phyloP scores from a whole-genome alignment of 2,888 invertebrate genomes.

The Sphaerophoria taeniata region DNA sequence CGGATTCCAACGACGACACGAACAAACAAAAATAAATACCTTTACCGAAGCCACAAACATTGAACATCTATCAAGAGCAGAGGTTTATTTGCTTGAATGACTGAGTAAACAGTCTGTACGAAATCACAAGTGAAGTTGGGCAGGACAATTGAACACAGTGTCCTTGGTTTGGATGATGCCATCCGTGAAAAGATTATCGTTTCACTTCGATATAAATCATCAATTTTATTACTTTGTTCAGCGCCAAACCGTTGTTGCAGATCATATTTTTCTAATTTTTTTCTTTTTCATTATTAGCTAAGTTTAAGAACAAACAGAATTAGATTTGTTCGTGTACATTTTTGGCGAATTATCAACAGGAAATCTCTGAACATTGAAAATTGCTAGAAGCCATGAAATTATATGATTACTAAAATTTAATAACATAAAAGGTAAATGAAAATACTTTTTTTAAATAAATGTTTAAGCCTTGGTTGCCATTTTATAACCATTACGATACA shows the following conservation, averaged over 20 bases:
- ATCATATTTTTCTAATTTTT: constrained; percentile 4
- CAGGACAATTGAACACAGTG: constrained; percentile 7
- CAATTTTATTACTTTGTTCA: neutral
- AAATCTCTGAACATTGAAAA: too few species aligned
- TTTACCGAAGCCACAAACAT: neutral
- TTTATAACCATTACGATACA: too few species aligned
- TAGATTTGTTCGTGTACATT: too few species aligned
- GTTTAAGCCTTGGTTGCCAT: too few species aligned
- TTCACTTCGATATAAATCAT: neutral
- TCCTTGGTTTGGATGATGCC: constrained; percentile 5
- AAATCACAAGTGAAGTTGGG: neutral
- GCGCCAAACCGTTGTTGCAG: neutral
- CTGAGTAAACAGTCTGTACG: neutral
- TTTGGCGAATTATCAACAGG: too few species aligned
- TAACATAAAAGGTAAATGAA: too few species aligned
- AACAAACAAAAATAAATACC: neutral
- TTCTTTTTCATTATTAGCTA: neutral
- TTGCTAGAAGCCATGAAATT: too few species aligned
- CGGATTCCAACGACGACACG: neutral
- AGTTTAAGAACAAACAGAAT: too few species aligned
- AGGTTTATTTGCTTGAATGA: neutral
- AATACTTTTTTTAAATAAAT: too few species aligned
- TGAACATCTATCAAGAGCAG: constrained; percentile 1
- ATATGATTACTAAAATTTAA: too few species aligned
- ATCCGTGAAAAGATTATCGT: constrained; percentile 20